Base-by-base conservation (phyloP, 2,797 vertebrate genomes). In the Bradypodion ventrale region DNA sequence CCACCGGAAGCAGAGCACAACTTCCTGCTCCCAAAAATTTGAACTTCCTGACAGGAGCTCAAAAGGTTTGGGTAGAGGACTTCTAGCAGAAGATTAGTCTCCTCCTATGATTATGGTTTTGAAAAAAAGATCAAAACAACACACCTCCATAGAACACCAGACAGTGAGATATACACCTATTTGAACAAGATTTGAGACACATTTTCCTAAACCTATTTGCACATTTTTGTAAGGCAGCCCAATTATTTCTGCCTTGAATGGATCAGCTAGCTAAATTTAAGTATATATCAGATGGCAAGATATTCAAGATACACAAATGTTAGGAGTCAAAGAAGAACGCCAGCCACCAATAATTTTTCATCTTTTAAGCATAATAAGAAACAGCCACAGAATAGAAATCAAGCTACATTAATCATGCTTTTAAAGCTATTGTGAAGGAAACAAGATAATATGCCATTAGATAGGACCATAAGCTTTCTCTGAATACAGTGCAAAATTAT, bases 161-260 rank as follows among this genome's bases (percentile, higher is more conserved):
- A n/a, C n/a, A n/a, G n/a, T n/a, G n/a, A n/a, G n/a, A n/a, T n/a
- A n/a, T n/a, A n/a, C n/a, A n/a, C n/a, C n/a, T n/a, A n/a, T n/a
- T n/a, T n/a, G n/a, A n/a, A n/a, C n/a, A n/a, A n/a, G n/a, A n/a
- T n/a, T n/a, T n/a, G n/a, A 91, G 80, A 90, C 63, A 77, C 37
- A 84, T 87, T 88, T 91, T 44, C 84, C 90, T 83, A 91, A 90
- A 91, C 78, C 65, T 44, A 89, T 59, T 83, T 83, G 77, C 85
- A 91, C 86, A 84, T 91, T 87, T 92, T 92, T 76, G 90, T 52
- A 91, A 92, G 85, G 84, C 82, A 90, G 75, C 60, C 65, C 78
- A 92, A 87, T 91, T 92, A 92, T 93, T 82, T 88, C 85, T 88
- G 83, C 89, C 92, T 80, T 90, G 89, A 86, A 79, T 90, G 83